Evolutionary conservation across 30 jellyfish, hydroid and myxozoan species (phyloP).

Genomic region (Cassiopea xamachana): DNA sequence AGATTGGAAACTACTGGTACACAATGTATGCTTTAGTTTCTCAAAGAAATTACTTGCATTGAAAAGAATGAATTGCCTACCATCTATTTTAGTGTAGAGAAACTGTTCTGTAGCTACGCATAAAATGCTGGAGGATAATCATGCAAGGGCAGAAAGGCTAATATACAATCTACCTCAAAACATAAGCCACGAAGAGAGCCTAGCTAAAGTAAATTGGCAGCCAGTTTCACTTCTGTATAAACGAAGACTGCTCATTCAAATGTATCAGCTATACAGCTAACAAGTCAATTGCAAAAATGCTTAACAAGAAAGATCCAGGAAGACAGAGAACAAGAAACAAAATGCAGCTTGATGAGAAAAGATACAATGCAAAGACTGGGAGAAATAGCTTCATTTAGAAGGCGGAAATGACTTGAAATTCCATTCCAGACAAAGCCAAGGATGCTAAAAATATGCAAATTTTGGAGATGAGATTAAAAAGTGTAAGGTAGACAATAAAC

Average conservation of each 20-base stretch:
- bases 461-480: constrained; percentile 33
- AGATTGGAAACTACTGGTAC: constrained; percentile 68
- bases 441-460: constrained; percentile 33
- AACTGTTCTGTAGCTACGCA: constrained; percentile 53
- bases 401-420: constrained; percentile 61
- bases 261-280: constrained; percentile 56
- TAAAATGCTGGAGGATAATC: constrained; percentile 64
- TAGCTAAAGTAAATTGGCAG: constrained; percentile 53
- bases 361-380: constrained; percentile 58
- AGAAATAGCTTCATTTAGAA: constrained; percentile 58
- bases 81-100: constrained; percentile 44
- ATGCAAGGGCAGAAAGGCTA: constrained; percentile 63
- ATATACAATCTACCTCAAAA: constrained; percentile 57
- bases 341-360: constrained; percentile 64
- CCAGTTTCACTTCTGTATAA: constrained; percentile 47
- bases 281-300: constrained; percentile 60
- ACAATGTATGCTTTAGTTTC: constrained; percentile 36
- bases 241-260: constrained; percentile 52
- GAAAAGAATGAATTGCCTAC: constrained; percentile 66
- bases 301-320: constrained; percentile 59
- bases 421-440: constrained; percentile 53
- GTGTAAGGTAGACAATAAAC: constrained; percentile 48
- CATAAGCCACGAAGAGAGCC: constrained; percentile 70
- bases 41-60: constrained; percentile 52
- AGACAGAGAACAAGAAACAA: constrained; percentile 68